These are phyloP conservation scores for Sesamia inferens DNA, from an alignment of 2,888 invertebrate genomes.

Conservation along the genomic window DNA sequence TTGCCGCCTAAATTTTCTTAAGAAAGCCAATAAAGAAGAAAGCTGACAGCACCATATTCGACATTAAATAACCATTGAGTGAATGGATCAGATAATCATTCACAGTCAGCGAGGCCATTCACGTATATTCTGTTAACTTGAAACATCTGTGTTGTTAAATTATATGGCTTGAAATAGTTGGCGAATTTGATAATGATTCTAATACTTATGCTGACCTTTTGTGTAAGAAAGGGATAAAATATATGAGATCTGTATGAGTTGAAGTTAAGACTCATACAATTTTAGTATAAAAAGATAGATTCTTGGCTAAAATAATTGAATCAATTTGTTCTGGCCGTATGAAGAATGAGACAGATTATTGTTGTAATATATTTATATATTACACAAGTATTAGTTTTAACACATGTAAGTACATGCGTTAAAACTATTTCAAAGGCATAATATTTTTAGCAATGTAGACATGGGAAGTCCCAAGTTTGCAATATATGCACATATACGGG, in stretches of 20 bases:
- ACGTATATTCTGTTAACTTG: conserved; percentile 69
- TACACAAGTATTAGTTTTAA: no score
- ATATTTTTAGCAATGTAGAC: neutral
- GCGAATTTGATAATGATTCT: conserved; percentile 6
- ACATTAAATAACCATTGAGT: conserved; percentile 64
- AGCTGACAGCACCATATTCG: conserved; percentile 71
- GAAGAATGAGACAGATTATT: neutral
- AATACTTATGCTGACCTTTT: neutral
- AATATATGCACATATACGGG: conserved; percentile 1
- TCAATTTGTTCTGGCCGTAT: neutral
- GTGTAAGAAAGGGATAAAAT: neutral
- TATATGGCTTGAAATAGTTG: conserved; percentile 3
- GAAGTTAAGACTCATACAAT: neutral
- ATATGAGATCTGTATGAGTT: neutral
- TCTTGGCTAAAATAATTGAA: no score
- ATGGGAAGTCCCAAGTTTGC: neutral
- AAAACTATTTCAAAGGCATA: neutral
- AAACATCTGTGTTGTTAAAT: conserved; percentile 60
- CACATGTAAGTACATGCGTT: no score
- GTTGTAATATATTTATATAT: no score
- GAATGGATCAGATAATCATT: conserved; percentile 66
- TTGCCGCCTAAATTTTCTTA: conserved; percentile 47
- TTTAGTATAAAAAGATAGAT: neutral
- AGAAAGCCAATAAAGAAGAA: conserved; percentile 74
- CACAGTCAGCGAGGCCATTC: conserved; percentile 77